These are phyloP conservation scores for Malaclemys terrapin DNA, from an alignment of 2,113 vertebrate genomes.

Conservation along the genomic window DNA sequence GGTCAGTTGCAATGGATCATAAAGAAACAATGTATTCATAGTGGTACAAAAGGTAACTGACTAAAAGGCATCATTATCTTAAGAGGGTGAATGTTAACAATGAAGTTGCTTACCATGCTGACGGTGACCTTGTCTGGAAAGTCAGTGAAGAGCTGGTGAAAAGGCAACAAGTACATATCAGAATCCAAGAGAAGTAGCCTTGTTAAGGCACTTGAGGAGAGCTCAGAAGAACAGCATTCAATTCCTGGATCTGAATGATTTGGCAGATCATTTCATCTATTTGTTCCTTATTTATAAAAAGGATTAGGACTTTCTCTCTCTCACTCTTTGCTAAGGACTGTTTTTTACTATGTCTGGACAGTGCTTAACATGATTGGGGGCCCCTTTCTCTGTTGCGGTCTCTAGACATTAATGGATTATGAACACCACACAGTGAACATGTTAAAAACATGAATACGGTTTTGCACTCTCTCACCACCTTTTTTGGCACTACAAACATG, in stretches of 20 bases:
- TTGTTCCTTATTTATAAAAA: background rate
- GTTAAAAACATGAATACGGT: fast-evolving
- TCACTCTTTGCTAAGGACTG: background rate
- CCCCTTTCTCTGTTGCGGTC: background rate
- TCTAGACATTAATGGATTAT: fast-evolving
- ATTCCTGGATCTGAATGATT: background rate
- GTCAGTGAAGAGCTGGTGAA: background rate
- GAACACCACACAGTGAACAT: background rate
- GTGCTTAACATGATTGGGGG: background rate
- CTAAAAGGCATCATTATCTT: background rate
- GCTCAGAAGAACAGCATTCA: background rate
- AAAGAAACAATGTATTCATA: fast-evolving
- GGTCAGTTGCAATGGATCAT: background rate
- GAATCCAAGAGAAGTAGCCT: background rate
- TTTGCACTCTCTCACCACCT: background rate
- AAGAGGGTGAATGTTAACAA: background rate
- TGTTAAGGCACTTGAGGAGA: background rate
- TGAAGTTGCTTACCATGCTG: fast-evolving
- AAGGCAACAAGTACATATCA: background rate
- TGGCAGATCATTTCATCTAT: background rate
- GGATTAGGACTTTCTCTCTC: background rate
- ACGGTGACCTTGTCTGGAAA: background rate
- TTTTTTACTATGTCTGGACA: background rate
- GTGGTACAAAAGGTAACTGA: background rate
- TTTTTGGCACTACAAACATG: background rate